phyloP scores from a whole-genome alignment of 2,797 vertebrate species.

The Rhinoraja longicauda region DNA sequence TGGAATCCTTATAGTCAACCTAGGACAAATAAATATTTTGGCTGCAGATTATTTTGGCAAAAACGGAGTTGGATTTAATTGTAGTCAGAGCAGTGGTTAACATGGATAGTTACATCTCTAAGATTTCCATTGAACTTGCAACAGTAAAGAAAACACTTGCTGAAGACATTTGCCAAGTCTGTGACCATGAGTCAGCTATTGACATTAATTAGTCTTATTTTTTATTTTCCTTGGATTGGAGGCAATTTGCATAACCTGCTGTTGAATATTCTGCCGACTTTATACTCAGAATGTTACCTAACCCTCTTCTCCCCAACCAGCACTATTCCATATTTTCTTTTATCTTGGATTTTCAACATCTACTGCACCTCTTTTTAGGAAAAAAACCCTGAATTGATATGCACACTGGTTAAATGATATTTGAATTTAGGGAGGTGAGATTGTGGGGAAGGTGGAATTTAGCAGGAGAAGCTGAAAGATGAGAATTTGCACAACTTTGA shows the following conservation, averaged over 20 bases:
- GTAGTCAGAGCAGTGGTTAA: background rate
- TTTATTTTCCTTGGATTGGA: too few relatives aligned
- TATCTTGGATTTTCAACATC: background rate
- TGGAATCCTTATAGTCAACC: background rate
- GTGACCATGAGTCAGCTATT: too few relatives aligned
- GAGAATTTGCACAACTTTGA: background rate
- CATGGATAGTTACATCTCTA: background rate
- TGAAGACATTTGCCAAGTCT: too few relatives aligned
- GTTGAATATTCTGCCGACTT: too few relatives aligned
- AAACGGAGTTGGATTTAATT: background rate
- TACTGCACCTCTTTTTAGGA: background rate
- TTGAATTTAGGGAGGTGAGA: background rate
- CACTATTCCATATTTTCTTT: background rate
- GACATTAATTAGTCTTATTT: too few relatives aligned
- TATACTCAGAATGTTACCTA: too few relatives aligned
- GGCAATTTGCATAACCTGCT: too few relatives aligned
- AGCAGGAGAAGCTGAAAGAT: background rate
- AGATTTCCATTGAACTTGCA: background rate
- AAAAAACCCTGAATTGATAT: background rate
- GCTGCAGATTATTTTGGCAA: background rate
- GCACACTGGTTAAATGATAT: background rate
- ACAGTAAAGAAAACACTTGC: background rate
- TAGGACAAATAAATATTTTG: background rate
- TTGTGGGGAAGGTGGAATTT: background rate
- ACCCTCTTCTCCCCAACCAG: too few relatives aligned